These are phyloP conservation scores for Varroa destructor DNA, from an alignment of 1,140 invertebrate genomes.

Conservation along the genomic window DNA sequence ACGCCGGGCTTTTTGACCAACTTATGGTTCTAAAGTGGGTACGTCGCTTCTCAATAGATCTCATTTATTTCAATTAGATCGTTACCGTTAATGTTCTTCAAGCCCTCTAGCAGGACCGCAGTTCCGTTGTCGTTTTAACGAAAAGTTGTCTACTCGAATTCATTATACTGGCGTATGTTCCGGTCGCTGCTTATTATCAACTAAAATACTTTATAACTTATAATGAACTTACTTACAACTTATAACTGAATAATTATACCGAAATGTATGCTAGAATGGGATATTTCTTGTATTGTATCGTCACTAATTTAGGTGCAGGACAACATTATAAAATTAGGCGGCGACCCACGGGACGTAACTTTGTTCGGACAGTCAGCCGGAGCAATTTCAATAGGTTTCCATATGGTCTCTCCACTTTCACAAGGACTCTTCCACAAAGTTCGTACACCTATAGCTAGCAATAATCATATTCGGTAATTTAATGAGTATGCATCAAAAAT, in stretches of 20 bases:
- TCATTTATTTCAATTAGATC: too few relatives aligned
- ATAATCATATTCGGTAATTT: background rate
- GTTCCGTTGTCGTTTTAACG: too few relatives aligned
- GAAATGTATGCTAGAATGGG: background rate
- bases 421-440: slow-evolving; percentile 17
- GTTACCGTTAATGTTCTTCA: too few relatives aligned
- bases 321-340: background rate
- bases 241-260: too few relatives aligned
- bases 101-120: too few relatives aligned
- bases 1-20: slow-evolving; percentile 86
- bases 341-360: slow-evolving; percentile 1
- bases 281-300: background rate
- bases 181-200: too few relatives aligned
- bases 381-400: slow-evolving; percentile 19
- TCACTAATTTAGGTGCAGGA: slow-evolving; percentile 14
- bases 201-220: too few relatives aligned
- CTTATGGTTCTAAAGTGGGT: slow-evolving; percentile 86
- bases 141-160: too few relatives aligned
- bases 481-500: background rate
- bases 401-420: slow-evolving; percentile 9
- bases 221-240: too few relatives aligned
- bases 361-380: slow-evolving; percentile 10
- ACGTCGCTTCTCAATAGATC: slow-evolving; percentile 38
- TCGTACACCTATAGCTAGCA: background rate
- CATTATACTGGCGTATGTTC: too few relatives aligned